phyloP scores from a whole-genome alignment of 2,113 vertebrate genomes.

The Oncorhynchus keta region DNA sequence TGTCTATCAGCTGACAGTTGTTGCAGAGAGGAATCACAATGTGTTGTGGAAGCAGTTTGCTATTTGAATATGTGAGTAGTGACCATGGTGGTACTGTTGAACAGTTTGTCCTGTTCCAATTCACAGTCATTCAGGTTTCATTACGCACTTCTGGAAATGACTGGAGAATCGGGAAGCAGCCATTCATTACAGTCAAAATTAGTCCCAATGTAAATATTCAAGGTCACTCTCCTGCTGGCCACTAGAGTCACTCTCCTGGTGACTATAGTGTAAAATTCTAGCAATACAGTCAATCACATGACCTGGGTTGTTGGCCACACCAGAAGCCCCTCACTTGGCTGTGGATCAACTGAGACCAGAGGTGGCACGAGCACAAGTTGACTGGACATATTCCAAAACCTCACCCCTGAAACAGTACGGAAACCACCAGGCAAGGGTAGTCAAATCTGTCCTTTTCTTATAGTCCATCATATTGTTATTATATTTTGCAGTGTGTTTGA shows the following conservation, averaged over 20 bases:
- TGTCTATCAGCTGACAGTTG: too few relatives aligned
- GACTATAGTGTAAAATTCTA: neutral
- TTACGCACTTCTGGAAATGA: too few relatives aligned
- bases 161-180: too few relatives aligned
- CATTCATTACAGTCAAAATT: too few relatives aligned
- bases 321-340: neutral
- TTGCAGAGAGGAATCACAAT: too few relatives aligned
- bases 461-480: neutral
- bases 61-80: too few relatives aligned
- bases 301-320: neutral
- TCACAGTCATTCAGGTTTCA: too few relatives aligned
- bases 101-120: too few relatives aligned
- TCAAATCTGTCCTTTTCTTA: neutral
- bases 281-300: neutral
- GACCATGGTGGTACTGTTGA: too few relatives aligned
- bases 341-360: neutral
- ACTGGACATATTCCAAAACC: slow-evolving; percentile 7
- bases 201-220: neutral
- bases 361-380: neutral
- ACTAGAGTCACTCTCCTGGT: neutral
- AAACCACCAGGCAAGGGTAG: neutral
- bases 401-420: neutral
- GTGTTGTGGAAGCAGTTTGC: too few relatives aligned
- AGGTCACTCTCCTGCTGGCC: neutral
- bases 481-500: neutral